Evolutionary conservation across 2,113 vertebrate genomes (phyloP).

Genomic region (Acinonyx jubatus): DNA sequence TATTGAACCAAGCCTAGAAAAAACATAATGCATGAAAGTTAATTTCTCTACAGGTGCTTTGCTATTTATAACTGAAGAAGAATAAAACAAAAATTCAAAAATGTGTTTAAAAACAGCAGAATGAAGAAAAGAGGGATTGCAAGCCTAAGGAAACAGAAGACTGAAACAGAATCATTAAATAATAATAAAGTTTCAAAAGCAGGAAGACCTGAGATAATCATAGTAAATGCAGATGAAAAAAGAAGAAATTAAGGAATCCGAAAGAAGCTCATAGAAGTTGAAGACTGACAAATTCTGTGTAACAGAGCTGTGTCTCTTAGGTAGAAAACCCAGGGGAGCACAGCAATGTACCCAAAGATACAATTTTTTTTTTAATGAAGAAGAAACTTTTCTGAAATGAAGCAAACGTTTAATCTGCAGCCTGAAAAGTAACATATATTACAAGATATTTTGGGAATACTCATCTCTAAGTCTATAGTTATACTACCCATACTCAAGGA

Average conservation of each 20-base stretch:
- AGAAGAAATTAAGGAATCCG: background rate
- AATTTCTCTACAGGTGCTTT: slow-evolving; percentile 8
- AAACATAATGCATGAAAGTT: background rate
- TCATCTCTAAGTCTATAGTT: background rate
- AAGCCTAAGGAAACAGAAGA: background rate
- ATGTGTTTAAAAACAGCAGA: background rate
- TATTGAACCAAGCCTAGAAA: background rate
- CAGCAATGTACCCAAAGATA: background rate
- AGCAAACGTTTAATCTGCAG: background rate
- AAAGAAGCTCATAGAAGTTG: background rate
- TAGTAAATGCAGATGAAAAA: background rate
- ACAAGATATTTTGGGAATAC: background rate
- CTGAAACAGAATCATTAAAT: background rate
- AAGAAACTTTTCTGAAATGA: background rate
- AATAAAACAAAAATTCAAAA: slow-evolving; percentile 33
- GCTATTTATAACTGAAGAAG: background rate
- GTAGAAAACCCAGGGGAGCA: background rate
- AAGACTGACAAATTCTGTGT: background rate
- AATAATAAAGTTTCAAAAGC: background rate
- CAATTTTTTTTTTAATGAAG: background rate
- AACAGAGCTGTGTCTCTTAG: background rate
- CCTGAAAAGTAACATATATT: background rate
- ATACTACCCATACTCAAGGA: background rate
- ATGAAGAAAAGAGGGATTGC: background rate
- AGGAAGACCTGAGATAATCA: background rate